Base-by-base conservation (phyloP, 2,888 invertebrate species). In the Lasioglossum villosulum region DNA sequence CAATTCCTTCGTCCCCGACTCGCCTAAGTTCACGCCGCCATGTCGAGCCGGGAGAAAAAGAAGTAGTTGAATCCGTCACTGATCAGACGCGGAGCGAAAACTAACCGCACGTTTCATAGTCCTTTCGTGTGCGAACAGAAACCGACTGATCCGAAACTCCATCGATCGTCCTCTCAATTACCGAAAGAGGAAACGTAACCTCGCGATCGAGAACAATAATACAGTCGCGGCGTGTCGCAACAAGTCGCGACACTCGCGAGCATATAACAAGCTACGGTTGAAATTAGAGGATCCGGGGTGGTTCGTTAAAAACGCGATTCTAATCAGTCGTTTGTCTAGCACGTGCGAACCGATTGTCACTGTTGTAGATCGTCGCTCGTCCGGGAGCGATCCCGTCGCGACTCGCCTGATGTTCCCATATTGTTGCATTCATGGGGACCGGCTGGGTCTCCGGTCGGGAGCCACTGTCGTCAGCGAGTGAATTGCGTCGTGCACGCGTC, bases 401-500 rank as follows among this genome's bases (percentile, higher is more conserved):
- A 10, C 8, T 27, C 37, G 48, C 27, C n/a, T 2, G 66, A 27
- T 68, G 48, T 30, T 84, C 78, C 75, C 82, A 77, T 86, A 82
- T 77, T 56, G 77, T 71, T 34, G 39, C 76, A 39, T 80, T 70
- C 37, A 45, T 37, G 56, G 52, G 45, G 66, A 52, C 12, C 75
- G 39, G 42, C 42, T 23, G 16, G 39, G 42, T 19, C 63, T 76
- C 80, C 34, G 23, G 72, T 30, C 68, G 71, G 52, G 68, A 37
- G 68, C 37, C 78, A 56, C 79, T 52, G 72, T 70, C 72, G 77
- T 84, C 79, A 75, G 72, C 63, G 63, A 16, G 78, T 73, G 37
- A 89, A 90, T 87, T 89, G 87, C 90, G 87, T 86, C 80, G 90
- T 77, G 75, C 59, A 74, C 56, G 52, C 63, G 73, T 34, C 66